A percentile compares a stretch with the other conserved stretches of the same genome.
These are phyloP conservation scores for Chinchilla lanigera DNA, from an alignment of 2,113 vertebrate species.

Conservation along the genomic window DNA sequence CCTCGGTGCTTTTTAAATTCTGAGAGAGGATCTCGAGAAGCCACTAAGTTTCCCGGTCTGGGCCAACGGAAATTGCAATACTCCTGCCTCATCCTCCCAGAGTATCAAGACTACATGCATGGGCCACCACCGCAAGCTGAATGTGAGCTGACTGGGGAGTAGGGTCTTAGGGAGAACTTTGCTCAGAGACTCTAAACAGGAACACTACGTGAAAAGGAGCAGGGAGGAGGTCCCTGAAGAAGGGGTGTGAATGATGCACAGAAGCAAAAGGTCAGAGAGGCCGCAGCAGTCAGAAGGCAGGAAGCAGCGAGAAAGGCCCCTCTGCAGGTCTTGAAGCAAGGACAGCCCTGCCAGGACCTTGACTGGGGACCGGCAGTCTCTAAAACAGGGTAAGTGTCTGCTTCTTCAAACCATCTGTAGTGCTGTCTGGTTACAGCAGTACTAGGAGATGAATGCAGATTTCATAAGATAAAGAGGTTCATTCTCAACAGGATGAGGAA, in stretches of 20 bases:
- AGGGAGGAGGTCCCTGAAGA: not conserved
- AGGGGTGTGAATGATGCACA: not conserved
- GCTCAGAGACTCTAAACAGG: not conserved
- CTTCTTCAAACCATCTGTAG: not conserved
- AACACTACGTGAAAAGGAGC: not conserved
- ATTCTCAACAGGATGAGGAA: not conserved
- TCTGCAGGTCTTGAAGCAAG: not conserved
- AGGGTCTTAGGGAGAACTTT: not conserved
- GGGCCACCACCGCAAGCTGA: not conserved
- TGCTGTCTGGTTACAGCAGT: not conserved
- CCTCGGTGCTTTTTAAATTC: not conserved
- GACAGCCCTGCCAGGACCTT: not conserved
- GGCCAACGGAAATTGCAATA: not conserved
- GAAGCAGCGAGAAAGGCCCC: rapidly evolving
- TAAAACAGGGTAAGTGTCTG: not conserved
- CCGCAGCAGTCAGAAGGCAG: not conserved
- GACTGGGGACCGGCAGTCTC: not conserved
- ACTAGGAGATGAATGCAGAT: not conserved
- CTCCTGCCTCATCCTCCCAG: not conserved
- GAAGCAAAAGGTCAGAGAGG: not conserved
- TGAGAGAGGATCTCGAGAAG: not conserved
- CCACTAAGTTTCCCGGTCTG: not conserved
- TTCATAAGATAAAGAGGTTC: not conserved
- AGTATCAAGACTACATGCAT: not conserved
- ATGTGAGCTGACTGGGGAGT: not conserved